Evolutionary conservation across 2,113 vertebrate genomes (phyloP).

Genomic region (Lampris incognitus): DNA sequence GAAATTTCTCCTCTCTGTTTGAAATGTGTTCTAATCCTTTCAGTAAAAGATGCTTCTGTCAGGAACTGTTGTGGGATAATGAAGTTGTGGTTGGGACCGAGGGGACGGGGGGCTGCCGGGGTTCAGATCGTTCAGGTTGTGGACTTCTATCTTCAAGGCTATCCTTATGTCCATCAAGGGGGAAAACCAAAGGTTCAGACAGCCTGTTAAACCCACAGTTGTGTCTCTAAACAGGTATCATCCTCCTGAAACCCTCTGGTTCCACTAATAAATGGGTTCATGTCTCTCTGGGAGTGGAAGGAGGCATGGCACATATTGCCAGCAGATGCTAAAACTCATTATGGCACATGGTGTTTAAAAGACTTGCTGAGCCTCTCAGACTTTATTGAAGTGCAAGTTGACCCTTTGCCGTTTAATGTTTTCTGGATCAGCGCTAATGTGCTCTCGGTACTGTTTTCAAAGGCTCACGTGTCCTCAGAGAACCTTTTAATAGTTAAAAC

Average conservation of each 20-base stretch:
- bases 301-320: not conserved
- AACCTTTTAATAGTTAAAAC: constrained; percentile 8
- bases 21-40: no score
- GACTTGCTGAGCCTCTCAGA: not conserved
- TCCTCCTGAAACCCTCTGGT: not conserved
- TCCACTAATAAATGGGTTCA: not conserved
- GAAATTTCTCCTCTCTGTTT: no score
- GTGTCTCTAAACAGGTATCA: not conserved
- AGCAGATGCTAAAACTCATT: not conserved
- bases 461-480: constrained; percentile 2
- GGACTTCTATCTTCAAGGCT: no score
- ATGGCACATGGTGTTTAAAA: not conserved
- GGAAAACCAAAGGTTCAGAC: no score
- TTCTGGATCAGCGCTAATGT: constrained; percentile 15
- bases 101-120: no score
- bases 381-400: not conserved
- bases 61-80: no score
- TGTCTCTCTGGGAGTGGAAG: not conserved
- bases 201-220: not conserved
- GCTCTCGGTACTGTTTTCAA: constrained; percentile 6
- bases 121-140: no score
- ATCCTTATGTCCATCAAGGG: no score
- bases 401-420: constrained; percentile 3
- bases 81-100: no score
- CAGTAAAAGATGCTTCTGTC: no score